phyloP scores from a whole-genome alignment of 2,888 invertebrate genomes.

The Caenorhabditis sp. region DNA sequence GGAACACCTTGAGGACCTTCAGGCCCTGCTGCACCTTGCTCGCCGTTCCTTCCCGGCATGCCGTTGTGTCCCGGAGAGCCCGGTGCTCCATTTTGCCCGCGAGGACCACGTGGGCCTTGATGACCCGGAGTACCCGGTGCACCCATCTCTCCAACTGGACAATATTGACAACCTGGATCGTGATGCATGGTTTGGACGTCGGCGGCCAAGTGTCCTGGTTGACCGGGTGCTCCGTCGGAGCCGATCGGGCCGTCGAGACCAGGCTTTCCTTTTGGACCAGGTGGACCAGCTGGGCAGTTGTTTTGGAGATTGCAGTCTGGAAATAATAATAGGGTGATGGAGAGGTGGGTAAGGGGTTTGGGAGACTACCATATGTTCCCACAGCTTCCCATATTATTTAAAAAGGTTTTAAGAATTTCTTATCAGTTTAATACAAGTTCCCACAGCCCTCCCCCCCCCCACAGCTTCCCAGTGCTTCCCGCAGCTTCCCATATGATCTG shows the following conservation, averaged over 20 bases:
- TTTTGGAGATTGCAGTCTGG: slow-evolving; percentile 43
- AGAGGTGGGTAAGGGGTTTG: no score
- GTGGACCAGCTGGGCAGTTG: slow-evolving; percentile 47
- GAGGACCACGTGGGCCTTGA: slow-evolving; percentile 41
- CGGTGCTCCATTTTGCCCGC: slow-evolving; percentile 38
- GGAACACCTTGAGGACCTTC: slow-evolving; percentile 33
- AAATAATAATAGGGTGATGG: no score
- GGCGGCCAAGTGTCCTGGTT: slow-evolving; percentile 17
- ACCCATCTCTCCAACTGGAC: slow-evolving; percentile 50
- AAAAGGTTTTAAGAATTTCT: no score
- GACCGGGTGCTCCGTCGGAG: slow-evolving; percentile 34
- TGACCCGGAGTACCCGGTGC: slow-evolving; percentile 39
- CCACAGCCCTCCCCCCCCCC: no score
- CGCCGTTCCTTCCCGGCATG: slow-evolving; percentile 44
- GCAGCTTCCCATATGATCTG: no score
- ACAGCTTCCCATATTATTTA: no score
- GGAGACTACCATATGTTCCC: no score
- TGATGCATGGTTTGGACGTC: slow-evolving; percentile 34
- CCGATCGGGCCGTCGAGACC: slow-evolving; percentile 34
- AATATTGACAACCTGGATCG: slow-evolving; percentile 43
- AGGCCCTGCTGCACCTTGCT: slow-evolving; percentile 37
- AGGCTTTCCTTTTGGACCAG: slow-evolving; percentile 37
- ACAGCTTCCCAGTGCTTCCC: no score
- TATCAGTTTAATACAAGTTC: no score
- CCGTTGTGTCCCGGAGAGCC: slow-evolving; percentile 48